Base-by-base conservation (phyloP, 2,113 vertebrate genomes). In the Prietella phreatophila region DNA sequence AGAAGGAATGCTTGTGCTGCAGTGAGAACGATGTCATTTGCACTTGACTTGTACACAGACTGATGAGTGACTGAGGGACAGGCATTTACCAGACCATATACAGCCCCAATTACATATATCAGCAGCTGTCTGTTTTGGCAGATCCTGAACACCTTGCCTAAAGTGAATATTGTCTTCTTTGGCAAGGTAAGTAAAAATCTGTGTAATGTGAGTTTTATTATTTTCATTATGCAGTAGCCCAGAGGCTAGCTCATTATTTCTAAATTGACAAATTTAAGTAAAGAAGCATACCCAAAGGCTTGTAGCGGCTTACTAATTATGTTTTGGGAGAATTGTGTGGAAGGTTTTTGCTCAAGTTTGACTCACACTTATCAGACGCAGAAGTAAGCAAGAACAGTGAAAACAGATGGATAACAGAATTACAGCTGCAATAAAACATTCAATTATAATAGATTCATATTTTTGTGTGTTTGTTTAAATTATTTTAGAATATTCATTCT, bases 241-340 rank as follows among this genome's bases (percentile, higher is more conserved):
- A 83, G 33, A 76, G 67, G 67, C 55, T 56, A 73, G 9, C 53
- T 83, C 67, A 87, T 81, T 86, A 86, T 86, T 67, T 81, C 30
- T 56, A 81, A 86, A 86, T 79, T 65, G 56, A 63, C 39, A 86
- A 63, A 69, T 76, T 86, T 56, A 81, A 50, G 15, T 53, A 36
- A 80, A 81, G 47, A 55, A 30, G 15, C 47, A 69, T 8, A 80
- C 30, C 58, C 33, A 2, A 30, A 55, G 71, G 75, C 19, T 80
- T 65, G n/a, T 65, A 67, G 33, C 30, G 17, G n/a, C 75, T 80
- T 65, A 36, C 17, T 80, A 80, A 67, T 81, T 81, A 56, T 80
- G 20, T 50, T 79, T 86, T 86, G 30, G 27, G 71, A 36, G 19
- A 61, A 17, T 50, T 79, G 2, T 65, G 4, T 55, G 60, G 14